Base-by-base conservation (phyloP, 2,888 invertebrate genomes). In the Apoderus coryli region DNA sequence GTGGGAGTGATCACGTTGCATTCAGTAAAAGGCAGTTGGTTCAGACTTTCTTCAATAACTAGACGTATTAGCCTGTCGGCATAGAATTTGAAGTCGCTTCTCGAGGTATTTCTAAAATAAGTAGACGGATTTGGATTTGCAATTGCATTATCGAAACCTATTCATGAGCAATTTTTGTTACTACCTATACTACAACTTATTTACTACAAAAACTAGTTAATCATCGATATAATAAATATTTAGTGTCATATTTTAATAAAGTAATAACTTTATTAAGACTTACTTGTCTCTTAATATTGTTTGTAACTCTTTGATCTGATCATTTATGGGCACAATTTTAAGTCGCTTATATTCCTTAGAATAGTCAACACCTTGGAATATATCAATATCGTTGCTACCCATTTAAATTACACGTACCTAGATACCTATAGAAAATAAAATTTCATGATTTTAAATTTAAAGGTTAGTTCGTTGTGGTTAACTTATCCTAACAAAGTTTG, bases 41-140 rank as follows among this genome's bases (percentile, higher is more conserved):
- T 98, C 14, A 98, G 64, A 40, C 95, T 95, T 57, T 96, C 96
- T 54, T 98, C 98, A 37, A 98, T 93, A 1, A 98, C 93, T 19
- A 98, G 65, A 3, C 98, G 76, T 50, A 98, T 98, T 57, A 98
- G 63, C 40, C 98, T 76, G 58, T 98, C 98, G 0, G 96, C 96
- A 58, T 89, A 95, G 61, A 98, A 98, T 55, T 96, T 93, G 56
- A 98, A 98, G 59, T 98, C 96, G 62, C 84, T 89, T 44, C 92
- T 69, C 3, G 77, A 65, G 13, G 93, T 95, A 46, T 81, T 84
- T 56, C 95, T 96, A 41, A 59, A 68, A 50, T n/a, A n/a, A n/a
- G n/a, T n/a, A n/a, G n/a, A n/a, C n/a, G n/a, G n/a, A n/a, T n/a
- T n/a, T n/a, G n/a, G n/a, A n/a, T n/a, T n/a, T n/a, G n/a, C n/a